A percentile compares a stretch with the other conserved stretches of the same genome.
These are phyloP conservation scores for Propithecus perrieri DNA, from an alignment of 2,797 vertebrate species.

Conservation along the genomic window DNA sequence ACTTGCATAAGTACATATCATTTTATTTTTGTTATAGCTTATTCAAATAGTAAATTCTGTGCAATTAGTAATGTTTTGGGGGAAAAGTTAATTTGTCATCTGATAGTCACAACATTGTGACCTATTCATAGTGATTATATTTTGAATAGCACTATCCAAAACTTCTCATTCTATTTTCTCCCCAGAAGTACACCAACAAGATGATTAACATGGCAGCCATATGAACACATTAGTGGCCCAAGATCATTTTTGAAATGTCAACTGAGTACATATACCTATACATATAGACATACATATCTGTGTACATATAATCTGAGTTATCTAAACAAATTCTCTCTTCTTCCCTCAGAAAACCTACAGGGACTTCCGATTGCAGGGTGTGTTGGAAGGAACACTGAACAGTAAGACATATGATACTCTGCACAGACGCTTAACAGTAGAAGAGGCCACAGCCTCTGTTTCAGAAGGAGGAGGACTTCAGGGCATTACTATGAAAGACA, in stretches of 20 bases:
- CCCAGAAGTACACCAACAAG: not conserved
- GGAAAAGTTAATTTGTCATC: not conserved
- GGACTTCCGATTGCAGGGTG: conserved; percentile 96
- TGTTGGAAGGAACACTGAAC: conserved; percentile 93
- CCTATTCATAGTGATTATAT: not conserved
- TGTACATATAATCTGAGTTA: not conserved
- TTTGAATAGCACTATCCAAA: not conserved
- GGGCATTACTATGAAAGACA: conserved; percentile 97
- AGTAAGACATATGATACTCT: conserved; percentile 94
- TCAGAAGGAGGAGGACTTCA: conserved; percentile 92
- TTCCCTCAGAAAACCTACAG: conserved; percentile 93
- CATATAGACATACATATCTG: not conserved
- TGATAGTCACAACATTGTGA: conserved; percentile 12
- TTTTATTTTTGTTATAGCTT: conserved; percentile 19
- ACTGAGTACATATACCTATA: not conserved
- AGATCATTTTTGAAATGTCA: conserved; percentile 10
- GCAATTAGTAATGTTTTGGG: not conserved
- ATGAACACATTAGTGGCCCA: not conserved
- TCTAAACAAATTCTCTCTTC: conserved; percentile 56
- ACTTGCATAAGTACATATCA: not conserved
- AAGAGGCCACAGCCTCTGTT: conserved; percentile 93
- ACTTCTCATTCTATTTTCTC: not conserved
- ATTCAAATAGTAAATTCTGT: conserved; percentile 13
- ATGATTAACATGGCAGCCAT: not conserved
- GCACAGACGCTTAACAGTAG: conserved; percentile 93